Base-by-base conservation (phyloP, 2,113 vertebrate genomes). In the Mastomys coucha region DNA sequence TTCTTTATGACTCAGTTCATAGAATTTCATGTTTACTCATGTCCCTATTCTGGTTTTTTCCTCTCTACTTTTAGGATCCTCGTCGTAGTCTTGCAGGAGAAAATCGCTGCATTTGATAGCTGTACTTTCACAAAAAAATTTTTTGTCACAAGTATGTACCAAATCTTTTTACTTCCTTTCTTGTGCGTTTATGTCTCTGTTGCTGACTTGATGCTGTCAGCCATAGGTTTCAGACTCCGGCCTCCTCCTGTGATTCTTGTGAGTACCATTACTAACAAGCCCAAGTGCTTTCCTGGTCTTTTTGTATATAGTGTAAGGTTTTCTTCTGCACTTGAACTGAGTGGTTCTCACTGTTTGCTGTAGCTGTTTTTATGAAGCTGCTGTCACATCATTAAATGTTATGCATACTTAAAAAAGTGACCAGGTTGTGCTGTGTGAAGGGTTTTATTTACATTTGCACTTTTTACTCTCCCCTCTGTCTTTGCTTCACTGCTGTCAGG, bases 71-170 rank as follows among this genome's bases (percentile, higher is more conserved):
- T 49, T 98, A 99, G 99, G 98, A 99, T 99, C 92, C 99, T 99
- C 0, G 99, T 99, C 0, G 99, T 99, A 92, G 99, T 99, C 96
- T 98, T 99, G 53, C 99, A 99, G 91, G 99, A 99, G 98, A 99
- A 99, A 98, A 99, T 99, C 0, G 99, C 99, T 5, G 99, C 99
- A 58, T 99, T 99, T 82, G 99, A 99, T 98, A 99, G 99, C 99
- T 99, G 99, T 98, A 99, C 99, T 33, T 99, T 99, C 98, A 99
- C 99, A 51, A 99, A 99, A 98, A 99, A 99, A 82, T 99, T 99
- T 99, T 99, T 99, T 97, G 99, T 99, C 51, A 99, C 99, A 98
- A 99, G 99, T 99, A 99, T 86, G 99, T 98, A 98, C 84, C 69
- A 73, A 1, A 13, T 65, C 1, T 88, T 95, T 94, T 96, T 80